Evolutionary conservation across 1,140 invertebrate species (phyloP).

Genomic region (Trichoplusia ni): DNA sequence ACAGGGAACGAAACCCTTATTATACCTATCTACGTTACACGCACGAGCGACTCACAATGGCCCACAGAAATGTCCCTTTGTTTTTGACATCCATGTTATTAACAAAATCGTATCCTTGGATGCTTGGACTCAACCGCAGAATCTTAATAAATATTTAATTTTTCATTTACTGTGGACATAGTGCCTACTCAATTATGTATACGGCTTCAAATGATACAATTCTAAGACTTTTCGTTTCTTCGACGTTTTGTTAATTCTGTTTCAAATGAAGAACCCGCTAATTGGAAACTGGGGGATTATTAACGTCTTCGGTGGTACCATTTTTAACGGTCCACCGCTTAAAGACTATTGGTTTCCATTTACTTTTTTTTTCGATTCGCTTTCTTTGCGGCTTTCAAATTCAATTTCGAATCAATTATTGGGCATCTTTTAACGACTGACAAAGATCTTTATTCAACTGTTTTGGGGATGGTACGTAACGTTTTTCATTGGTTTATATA

Average conservation of each 20-base stretch:
- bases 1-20: too few relatives aligned
- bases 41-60: too few relatives aligned
- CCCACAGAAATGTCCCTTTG: background rate
- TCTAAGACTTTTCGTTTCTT: conserved; percentile 6
- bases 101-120: background rate
- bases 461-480: too few relatives aligned
- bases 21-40: too few relatives aligned
- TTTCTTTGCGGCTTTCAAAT: conserved; percentile 3
- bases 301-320: background rate
- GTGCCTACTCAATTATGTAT: conserved; percentile 8
- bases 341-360: conserved; percentile 4
- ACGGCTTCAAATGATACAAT: conserved; percentile 9
- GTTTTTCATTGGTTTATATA: too few relatives aligned
- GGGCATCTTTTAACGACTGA: conserved; percentile 6
- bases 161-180: conserved; percentile 8
- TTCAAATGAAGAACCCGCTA: conserved; percentile 14
- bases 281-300: conserved; percentile 5
- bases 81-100: background rate
- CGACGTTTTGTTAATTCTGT: conserved; percentile 6
- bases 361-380: background rate
- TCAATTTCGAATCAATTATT: conserved; percentile 13
- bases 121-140: background rate
- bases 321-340: conserved; percentile 1
- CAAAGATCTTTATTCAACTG: background rate
- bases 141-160: conserved; percentile 20